Base-by-base conservation (phyloP, 2,888 invertebrate genomes). In the Fragum fragum region DNA sequence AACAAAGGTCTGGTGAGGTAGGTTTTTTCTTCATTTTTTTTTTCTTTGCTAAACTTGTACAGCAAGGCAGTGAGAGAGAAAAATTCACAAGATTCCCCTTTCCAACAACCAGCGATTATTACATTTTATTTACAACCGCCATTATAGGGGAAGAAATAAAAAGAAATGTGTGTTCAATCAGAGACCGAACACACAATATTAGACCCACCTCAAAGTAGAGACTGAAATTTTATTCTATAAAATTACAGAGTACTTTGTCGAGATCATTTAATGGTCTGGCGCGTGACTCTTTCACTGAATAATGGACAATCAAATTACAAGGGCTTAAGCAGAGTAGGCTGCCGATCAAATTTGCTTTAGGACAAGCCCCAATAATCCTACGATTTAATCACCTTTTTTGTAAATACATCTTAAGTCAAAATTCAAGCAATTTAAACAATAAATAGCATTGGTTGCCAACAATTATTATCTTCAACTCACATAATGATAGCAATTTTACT, bases 321-420 rank as follows among this genome's bases (percentile, higher is more conserved):
- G 53, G 53, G 53, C 53, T 53, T n/a, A 53, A 53, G n/a, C n/a
- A 6, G 32, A 36, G 53, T 53, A n/a, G n/a, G 53, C 53, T 53
- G 53, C n/a, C 53, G 53, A 53, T n/a, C 53, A 53, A n/a, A 53
- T 53, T 53, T 16, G 53, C 53, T 53, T 53, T 53, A 53, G 53
- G 53, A 53, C 53, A 14, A 53, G n/a, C 53, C n/a, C 53, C 53
- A 53, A 53, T 53, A 53, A 53, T 9, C n/a, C n/a, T n/a, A n/a
- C n/a, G n/a, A n/a, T n/a, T n/a, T n/a, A n/a, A n/a, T n/a, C n/a
- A n/a, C n/a, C n/a, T n/a, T n/a, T n/a, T n/a, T n/a, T n/a, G n/a
- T n/a, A n/a, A n/a, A n/a, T n/a, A n/a, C n/a, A n/a, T n/a, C n/a
- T 53, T 53, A 53, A 53, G 53, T n/a, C 53, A 16, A 53, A 53